Base-by-base conservation (phyloP, 2,113 vertebrate species). In the Sturnira hondurensis region DNA sequence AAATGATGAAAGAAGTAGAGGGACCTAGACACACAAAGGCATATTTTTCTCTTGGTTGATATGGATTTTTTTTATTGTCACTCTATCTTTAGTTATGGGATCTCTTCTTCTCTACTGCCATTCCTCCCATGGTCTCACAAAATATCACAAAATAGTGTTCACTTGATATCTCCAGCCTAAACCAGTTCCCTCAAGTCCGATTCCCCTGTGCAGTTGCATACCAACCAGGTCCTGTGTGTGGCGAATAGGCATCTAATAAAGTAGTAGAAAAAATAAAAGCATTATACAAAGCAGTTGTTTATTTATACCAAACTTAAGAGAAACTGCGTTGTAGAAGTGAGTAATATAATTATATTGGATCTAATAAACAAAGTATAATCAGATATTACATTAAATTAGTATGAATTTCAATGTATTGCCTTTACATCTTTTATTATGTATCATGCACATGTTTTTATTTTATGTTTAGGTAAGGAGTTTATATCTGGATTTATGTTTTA, bases 401-500 rank as follows among this genome's bases (percentile, higher is more conserved):
- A 16, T 65, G 54, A 63, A 91, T 68, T 95, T 92, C 43, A 65
- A 67, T 74, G 56, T 56, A 77, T 77, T 47, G 14, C 10, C 77
- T 63, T 70, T 58, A 36, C 1, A 87, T 19, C 52, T 92, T 92
- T 84, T 33, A 61, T 80, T 33, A 68, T 76, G 54, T 87, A 93
- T 65, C 78, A 80, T 83, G 80, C 9, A 61, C 38, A 31, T 65
- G 0, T 56, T 84, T 52, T 81, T 38, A 77, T n/a, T 78, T 85
- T 84, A 45, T 89, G 70, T 77, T 86, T 77, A 56, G 31, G 1
- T 43, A 56, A 65, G 4, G 31, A 15, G 8, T n/a, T 92, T 94
- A 63, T 92, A 56, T 61, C 56, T 95, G 15, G 9, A 61, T 91
- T 92, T 94, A 70, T 78, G 36, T 74, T 87, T 92, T 38, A 76